Percentiles rank a stretch among this genome's conserved stretches.
Conservation (phyloP, 1,140 invertebrate genomes). For the Plodia interpunctella region DNA sequence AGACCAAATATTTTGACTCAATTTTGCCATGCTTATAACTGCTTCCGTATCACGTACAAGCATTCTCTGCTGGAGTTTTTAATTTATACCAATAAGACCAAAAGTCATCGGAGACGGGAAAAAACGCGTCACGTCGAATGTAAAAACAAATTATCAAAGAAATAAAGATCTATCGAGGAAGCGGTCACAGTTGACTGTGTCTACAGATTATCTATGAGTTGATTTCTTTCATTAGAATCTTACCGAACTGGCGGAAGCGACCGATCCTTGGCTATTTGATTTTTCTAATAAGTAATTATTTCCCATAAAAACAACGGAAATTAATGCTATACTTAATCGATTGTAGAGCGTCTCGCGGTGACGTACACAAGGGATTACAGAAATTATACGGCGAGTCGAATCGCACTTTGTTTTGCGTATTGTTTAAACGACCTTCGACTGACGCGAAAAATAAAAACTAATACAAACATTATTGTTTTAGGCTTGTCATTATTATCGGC, state of each 20-base stretch:
- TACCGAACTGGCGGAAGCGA: constrained; percentile 54
- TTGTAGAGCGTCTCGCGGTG: constrained; percentile 49
- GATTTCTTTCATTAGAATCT: constrained; percentile 54
- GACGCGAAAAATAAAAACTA: constrained; percentile 68
- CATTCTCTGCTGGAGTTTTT: background rate
- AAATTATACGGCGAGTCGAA: constrained; percentile 71
- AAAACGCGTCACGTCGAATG: constrained; percentile 62
- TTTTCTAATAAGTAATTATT: constrained; percentile 67
- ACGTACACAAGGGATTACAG: constrained; percentile 57
- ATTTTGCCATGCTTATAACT: no score
- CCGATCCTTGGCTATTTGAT: constrained; percentile 62
- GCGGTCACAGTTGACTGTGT: constrained; percentile 71
- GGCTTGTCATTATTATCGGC: constrained; percentile 69
- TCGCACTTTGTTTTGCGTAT: constrained; percentile 66
- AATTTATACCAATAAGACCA: constrained; percentile 45
- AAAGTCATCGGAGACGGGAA: constrained; percentile 33
- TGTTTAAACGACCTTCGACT: constrained; percentile 63
- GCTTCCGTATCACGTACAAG: no score
- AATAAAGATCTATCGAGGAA: constrained; percentile 70
- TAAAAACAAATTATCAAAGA: constrained; percentile 74
- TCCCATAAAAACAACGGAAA: constrained; percentile 66
- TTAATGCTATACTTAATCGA: constrained; percentile 68
- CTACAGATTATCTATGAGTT: constrained; percentile 59
- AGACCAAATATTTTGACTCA: no score
- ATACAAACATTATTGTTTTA: constrained; percentile 71